Conservation (phyloP, 2,797 vertebrate species). For the Ispidina lecontei region DNA sequence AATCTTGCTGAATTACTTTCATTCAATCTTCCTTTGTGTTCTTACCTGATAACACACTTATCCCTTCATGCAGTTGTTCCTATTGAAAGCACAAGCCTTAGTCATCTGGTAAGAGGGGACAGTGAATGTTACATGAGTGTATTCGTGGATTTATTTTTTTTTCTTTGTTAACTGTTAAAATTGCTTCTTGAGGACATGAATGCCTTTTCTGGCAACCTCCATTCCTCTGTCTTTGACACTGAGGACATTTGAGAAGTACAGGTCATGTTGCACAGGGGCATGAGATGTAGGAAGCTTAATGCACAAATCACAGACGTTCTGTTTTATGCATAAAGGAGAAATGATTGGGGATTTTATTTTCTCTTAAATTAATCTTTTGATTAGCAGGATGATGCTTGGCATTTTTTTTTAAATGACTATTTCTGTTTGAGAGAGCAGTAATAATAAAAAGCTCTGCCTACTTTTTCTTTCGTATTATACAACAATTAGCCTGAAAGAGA, state of each 20-base stretch:
- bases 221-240: neutral
- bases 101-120: neutral
- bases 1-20: neutral
- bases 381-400: neutral
- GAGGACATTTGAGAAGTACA: neutral
- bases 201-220: neutral
- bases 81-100: neutral
- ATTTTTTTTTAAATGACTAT: neutral
- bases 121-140: neutral
- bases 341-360: conserved; percentile 8
- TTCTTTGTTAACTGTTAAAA: conserved; percentile 12
- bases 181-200: conserved; percentile 19
- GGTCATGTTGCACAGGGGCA: neutral
- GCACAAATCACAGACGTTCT: neutral
- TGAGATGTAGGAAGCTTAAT: neutral
- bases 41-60: neutral
- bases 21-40: neutral
- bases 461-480: conserved; percentile 32
- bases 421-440: neutral
- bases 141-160: neutral
- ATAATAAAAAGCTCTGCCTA: neutral
- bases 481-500: conserved; percentile 15
- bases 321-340: conserved; percentile 6
- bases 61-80: neutral
- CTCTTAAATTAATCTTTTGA: neutral